phyloP scores from a whole-genome alignment of 2,888 invertebrate species.

The Sphinx pinastri region DNA sequence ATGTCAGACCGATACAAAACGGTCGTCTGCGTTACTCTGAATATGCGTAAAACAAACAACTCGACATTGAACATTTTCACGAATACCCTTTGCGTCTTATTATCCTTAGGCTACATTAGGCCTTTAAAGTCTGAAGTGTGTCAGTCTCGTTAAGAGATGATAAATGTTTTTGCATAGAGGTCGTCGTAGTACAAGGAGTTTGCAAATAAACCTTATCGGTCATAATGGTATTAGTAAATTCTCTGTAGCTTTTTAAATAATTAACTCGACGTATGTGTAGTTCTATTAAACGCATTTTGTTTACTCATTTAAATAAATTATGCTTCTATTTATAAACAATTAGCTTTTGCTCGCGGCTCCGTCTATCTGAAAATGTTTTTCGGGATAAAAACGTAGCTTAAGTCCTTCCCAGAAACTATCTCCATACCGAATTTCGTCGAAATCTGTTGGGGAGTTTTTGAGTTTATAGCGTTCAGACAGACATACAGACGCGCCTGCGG shows the following conservation, averaged over 20 bases:
- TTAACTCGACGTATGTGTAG: no score
- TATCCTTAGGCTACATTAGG: slow-evolving; percentile 26
- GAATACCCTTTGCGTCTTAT: slow-evolving; percentile 27
- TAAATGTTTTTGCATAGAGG: slow-evolving; percentile 25
- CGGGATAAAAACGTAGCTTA: no score
- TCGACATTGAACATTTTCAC: slow-evolving; percentile 4
- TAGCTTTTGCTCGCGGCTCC: no score
- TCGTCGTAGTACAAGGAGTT: not conserved
- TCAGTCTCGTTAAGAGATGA: slow-evolving; percentile 28
- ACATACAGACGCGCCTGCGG: no score
- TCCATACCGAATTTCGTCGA: no score
- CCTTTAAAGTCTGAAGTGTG: slow-evolving; percentile 26
- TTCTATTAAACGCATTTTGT: no score
- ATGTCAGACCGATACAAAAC: not conserved
- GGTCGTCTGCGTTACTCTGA: not conserved
- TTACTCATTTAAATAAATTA: no score
- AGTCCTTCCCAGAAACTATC: no score
- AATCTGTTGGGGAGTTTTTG: no score
- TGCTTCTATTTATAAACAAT: no score
- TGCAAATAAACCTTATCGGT: not conserved
- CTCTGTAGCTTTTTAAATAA: not conserved
- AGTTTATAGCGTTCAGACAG: no score
- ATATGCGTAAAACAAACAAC: slow-evolving; percentile 3
- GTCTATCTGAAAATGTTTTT: no score
- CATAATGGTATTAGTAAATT: not conserved